Conservation (phyloP, 2,888 invertebrate species). For the Amiota mariae region DNA sequence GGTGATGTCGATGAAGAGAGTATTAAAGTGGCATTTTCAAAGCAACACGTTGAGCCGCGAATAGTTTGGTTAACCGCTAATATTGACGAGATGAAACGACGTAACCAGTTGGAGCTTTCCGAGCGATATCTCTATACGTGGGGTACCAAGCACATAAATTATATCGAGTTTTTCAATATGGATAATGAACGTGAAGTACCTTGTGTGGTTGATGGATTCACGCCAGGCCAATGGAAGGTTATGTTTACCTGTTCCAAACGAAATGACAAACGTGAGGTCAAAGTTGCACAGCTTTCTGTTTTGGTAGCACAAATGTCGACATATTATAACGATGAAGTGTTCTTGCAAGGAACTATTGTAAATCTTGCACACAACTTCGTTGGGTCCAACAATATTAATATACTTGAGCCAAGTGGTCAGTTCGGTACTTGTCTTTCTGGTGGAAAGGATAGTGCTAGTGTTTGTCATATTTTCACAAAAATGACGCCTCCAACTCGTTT, state of each 20-base stretch:
- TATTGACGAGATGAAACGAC: constrained; percentile 92
- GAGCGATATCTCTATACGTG: constrained; percentile 94
- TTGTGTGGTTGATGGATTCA: constrained; percentile 87
- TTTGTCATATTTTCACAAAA: constrained; percentile 98
- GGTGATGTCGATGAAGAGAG: constrained; percentile 93
- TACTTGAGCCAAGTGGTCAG: constrained; percentile 95
- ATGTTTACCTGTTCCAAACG: constrained; percentile 96
- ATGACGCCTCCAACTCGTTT: constrained; percentile 87
- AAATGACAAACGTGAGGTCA: constrained; percentile 95
- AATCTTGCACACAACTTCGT: constrained; percentile 98
- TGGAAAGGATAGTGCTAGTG: constrained; percentile 97
- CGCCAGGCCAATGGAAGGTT: constrained; percentile 98
- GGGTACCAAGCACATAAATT: constrained; percentile 86
- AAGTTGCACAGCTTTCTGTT: constrained; percentile 98
- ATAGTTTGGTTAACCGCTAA: constrained; percentile 98
- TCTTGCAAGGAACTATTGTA: constrained; percentile 95
- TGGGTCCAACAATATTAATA: constrained; percentile 97
- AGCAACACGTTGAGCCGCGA: constrained; percentile 94
- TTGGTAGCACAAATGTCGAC: constrained; percentile 98
- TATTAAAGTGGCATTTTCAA: constrained; percentile 95
- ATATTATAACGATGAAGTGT: constrained; percentile 98
- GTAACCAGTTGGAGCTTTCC: constrained; percentile 87
- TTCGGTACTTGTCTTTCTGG: constrained; percentile 94
- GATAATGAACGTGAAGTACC: constrained; percentile 88
- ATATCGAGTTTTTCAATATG: constrained; percentile 94